Base-by-base conservation (phyloP, 2,113 vertebrate species). In the Podilymbus podiceps region DNA sequence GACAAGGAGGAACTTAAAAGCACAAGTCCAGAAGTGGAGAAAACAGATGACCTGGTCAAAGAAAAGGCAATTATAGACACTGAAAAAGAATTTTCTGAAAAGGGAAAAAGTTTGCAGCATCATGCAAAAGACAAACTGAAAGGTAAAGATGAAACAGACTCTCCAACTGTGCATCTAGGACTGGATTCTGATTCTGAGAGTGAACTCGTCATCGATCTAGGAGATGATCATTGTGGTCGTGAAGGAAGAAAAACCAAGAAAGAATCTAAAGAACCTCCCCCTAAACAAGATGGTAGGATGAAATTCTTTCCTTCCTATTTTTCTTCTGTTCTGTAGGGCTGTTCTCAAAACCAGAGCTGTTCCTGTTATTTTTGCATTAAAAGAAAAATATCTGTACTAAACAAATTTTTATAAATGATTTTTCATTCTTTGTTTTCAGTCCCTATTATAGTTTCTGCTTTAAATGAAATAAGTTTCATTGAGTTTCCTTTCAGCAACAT, bases 161-260 rank as follows among this genome's bases (percentile, higher is more conserved):
- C 98, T 78, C 97, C 98, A 31, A 97, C 96, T 4, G 97, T 98
- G 12, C 99, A 98, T 38, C 95, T 98, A 58, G 99, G 98, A 78
- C 98, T 99, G 95, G 99, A 99, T 98, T 99, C 99, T 9, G 99
- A 99, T 95, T 99, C 99, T 4, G 99, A 99, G 96, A 98, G 98
- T 15, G 99, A 99, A 97, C 98, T 99, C n/a, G 99, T 99, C 91
- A 99, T 99, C 59, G 99, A 99, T 90, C 98, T 99, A 2, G 99
- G 99, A 46, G 99, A 99, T 72, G 99, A 99, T 94, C 98, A 98
- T 35, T 98, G 99, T 90, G 97, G 98, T 52, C 98, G 99, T 69
- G 99, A 99, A 77, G 98, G 98, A 55, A 99, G 99, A 66, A 99
- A 98, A 97, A 97, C 85, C 62, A 99, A 98, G 97, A 98, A 98